Percentiles rank a stretch among this genome's conserved stretches.
phyloP scores from a whole-genome alignment of 2,797 vertebrate genomes.

The Rhinichthys osculus region DNA sequence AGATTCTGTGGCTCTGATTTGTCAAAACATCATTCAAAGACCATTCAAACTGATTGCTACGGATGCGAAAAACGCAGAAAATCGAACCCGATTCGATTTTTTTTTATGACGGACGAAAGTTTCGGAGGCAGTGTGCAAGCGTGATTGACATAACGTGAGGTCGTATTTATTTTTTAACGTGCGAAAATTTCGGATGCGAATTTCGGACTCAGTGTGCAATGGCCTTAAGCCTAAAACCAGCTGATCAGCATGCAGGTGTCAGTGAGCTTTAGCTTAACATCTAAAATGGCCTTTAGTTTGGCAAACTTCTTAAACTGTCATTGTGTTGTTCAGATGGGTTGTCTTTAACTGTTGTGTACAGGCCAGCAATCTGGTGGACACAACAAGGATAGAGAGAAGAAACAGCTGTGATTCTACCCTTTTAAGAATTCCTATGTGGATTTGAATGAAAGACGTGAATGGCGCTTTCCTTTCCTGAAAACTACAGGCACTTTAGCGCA shows the following conservation, averaged over 20 bases:
- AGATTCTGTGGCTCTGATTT: too few relatives aligned
- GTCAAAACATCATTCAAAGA: too few relatives aligned
- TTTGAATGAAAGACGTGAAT: slow-evolving; percentile 9
- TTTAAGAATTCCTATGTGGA: slow-evolving; percentile 12
- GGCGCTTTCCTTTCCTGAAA: slow-evolving; percentile 6
- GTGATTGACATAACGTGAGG: too few relatives aligned
- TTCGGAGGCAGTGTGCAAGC: too few relatives aligned
- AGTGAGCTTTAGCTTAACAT: not conserved
- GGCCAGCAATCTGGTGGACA: slow-evolving; percentile 9
- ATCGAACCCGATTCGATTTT: too few relatives aligned
- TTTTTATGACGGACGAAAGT: too few relatives aligned
- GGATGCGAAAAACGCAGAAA: too few relatives aligned
- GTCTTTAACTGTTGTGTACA: slow-evolving; percentile 1
- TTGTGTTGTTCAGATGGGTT: not conserved
- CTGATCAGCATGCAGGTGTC: slow-evolving; percentile 8
- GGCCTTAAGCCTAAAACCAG: not conserved
- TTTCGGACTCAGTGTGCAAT: too few relatives aligned
- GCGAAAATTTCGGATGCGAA: too few relatives aligned
- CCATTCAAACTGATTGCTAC: too few relatives aligned
- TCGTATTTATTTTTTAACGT: too few relatives aligned
- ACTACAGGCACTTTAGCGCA: not conserved
- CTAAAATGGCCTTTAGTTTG: not conserved
- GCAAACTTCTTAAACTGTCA: not conserved
- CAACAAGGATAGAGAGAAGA: not conserved
- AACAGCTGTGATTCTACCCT: slow-evolving; percentile 18